Evolutionary conservation across 2,888 invertebrate species (phyloP).

Genomic region (Apodemia mormo): DNA sequence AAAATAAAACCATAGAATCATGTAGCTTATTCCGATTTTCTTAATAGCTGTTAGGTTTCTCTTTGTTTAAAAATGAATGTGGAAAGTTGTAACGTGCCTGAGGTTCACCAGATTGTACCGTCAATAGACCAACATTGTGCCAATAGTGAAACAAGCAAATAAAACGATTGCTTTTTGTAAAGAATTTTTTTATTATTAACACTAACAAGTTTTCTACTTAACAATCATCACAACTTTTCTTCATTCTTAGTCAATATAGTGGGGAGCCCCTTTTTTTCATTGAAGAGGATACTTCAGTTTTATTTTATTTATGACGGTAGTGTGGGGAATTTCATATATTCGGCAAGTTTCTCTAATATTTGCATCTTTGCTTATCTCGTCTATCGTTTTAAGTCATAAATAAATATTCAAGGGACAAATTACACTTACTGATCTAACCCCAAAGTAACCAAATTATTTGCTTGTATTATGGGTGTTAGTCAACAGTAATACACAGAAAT

Average conservation of each 20-base stretch:
- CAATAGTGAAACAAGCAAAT: slow-evolving; percentile 32
- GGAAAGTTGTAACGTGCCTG: slow-evolving; percentile 30
- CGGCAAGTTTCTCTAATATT: slow-evolving; percentile 12
- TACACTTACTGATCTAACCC: too few relatives aligned
- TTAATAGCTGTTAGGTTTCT: slow-evolving; percentile 29
- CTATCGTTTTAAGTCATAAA: not conserved
- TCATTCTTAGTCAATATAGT: slow-evolving; percentile 8
- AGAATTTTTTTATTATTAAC: not conserved
- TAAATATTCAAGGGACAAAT: too few relatives aligned
- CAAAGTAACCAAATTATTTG: too few relatives aligned
- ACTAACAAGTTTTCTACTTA: not conserved
- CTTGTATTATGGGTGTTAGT: too few relatives aligned
- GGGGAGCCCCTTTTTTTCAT: not conserved
- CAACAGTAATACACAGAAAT: too few relatives aligned
- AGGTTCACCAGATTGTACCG: slow-evolving; percentile 32
- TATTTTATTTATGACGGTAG: slow-evolving; percentile 12
- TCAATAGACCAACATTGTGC: slow-evolving; percentile 28
- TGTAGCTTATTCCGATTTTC: slow-evolving; percentile 26
- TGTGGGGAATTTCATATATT: slow-evolving; percentile 17
- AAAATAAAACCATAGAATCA: slow-evolving; percentile 19
- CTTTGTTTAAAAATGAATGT: slow-evolving; percentile 30
- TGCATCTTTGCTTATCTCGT: slow-evolving; percentile 4
- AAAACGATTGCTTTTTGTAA: slow-evolving; percentile 16
- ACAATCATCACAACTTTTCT: slow-evolving; percentile 7
- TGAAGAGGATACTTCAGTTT: slow-evolving; percentile 13